These are phyloP conservation scores for Chrysodeixis includens DNA, from an alignment of 2,888 invertebrate genomes.

Conservation along the genomic window DNA sequence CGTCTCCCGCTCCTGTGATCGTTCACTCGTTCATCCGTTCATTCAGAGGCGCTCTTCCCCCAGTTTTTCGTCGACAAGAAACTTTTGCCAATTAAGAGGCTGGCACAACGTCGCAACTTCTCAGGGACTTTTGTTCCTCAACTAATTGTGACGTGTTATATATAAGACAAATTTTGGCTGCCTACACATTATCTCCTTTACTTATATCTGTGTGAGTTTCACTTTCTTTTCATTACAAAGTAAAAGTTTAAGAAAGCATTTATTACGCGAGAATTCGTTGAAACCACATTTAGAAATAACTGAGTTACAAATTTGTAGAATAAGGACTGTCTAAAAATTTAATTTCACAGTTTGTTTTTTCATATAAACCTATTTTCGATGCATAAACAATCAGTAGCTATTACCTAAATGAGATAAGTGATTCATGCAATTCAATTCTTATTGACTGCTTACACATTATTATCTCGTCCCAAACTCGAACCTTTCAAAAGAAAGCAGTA, in stretches of 20 bases:
- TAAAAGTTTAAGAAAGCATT: slow-evolving; percentile 37
- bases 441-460: background rate
- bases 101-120: slow-evolving; percentile 71
- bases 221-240: slow-evolving; percentile 38
- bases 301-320: background rate
- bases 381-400: background rate
- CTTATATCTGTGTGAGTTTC: slow-evolving; percentile 45
- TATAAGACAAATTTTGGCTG: slow-evolving; percentile 67
- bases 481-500: slow-evolving; percentile 22
- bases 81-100: slow-evolving; percentile 76
- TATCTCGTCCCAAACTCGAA: slow-evolving; percentile 20
- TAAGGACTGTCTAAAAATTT: background rate
- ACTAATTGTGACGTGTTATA: slow-evolving; percentile 70
- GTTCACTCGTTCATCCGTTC: slow-evolving; percentile 75
- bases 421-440: slow-evolving; percentile 6
- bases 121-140: slow-evolving; percentile 69
- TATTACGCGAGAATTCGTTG: slow-evolving; percentile 14
- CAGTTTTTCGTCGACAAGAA: slow-evolving; percentile 69
- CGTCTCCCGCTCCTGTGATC: slow-evolving; percentile 69
- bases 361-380: background rate
- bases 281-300: slow-evolving; percentile 33
- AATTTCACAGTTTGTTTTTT: no score
- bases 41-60: slow-evolving; percentile 66
- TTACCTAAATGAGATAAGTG: background rate
- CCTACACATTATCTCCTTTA: slow-evolving; percentile 67